phyloP scores from a whole-genome alignment of 2,888 invertebrate species.

The Dioctria rufipes region DNA sequence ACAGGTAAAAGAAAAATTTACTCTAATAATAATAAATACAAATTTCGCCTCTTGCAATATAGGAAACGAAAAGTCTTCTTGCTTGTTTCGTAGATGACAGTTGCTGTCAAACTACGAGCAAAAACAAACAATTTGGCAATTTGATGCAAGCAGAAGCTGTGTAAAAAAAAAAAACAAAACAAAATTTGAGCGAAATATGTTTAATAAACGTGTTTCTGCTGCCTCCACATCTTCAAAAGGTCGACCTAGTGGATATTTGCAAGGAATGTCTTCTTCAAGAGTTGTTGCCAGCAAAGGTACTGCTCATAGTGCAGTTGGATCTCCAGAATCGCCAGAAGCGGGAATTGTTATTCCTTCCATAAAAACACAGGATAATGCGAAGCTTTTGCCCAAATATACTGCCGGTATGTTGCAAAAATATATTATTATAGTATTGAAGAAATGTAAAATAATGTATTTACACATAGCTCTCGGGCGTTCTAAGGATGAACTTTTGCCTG shows the following conservation, averaged over 20 bases:
- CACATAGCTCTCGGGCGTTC: conserved; percentile 76
- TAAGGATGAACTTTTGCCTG: conserved; percentile 83
- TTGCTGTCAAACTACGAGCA: too few relatives aligned
- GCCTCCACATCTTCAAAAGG: conserved; percentile 43
- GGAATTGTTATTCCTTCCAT: conserved; percentile 74
- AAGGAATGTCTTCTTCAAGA: conserved; percentile 14
- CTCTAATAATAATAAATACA: too few relatives aligned
- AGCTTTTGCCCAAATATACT: conserved; percentile 79
- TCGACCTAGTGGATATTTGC: neutral
- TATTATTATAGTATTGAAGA: conserved; percentile 7
- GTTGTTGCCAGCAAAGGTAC: conserved; percentile 23
- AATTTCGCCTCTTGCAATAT: too few relatives aligned
- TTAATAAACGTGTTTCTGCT: conserved; percentile 28
- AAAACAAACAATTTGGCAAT: too few relatives aligned
- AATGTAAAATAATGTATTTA: neutral
- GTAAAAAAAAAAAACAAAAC: neutral
- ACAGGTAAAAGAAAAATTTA: too few relatives aligned
- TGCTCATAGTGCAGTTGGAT: neutral
- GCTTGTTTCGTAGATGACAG: too few relatives aligned
- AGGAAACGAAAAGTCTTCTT: too few relatives aligned
- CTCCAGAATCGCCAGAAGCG: conserved; percentile 44
- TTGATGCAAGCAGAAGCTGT: too few relatives aligned
- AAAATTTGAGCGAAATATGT: conserved; percentile 20
- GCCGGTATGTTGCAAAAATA: conserved; percentile 66
- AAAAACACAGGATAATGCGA: conserved; percentile 79